Percentiles rank a stretch among this genome's conserved stretches.
These are phyloP conservation scores for Baccha elongata DNA, from an alignment of 2,888 invertebrate genomes.

Conservation along the genomic window DNA sequence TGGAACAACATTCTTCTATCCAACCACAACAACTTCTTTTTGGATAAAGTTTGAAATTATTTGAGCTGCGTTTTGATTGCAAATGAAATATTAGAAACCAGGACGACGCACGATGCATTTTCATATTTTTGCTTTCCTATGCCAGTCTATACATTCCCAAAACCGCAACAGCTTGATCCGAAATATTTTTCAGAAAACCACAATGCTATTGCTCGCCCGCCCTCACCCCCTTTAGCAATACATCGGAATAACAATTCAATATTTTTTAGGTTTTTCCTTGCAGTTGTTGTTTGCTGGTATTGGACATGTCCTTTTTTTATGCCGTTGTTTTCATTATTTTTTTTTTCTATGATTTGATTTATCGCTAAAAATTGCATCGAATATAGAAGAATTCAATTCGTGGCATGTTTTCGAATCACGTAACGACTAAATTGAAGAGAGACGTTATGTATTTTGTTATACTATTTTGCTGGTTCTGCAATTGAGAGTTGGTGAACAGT, in stretches of 20 bases:
- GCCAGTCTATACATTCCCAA: not conserved
- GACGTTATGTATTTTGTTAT: constrained; percentile 22
- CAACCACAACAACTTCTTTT: not conserved
- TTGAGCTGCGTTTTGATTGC: constrained; percentile 52
- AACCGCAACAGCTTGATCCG: constrained; percentile 49
- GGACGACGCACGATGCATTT: constrained; percentile 58
- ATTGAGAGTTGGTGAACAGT: constrained; percentile 23
- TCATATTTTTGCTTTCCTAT: constrained; percentile 41
- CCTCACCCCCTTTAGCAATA: constrained; percentile 3
- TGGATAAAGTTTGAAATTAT: constrained; percentile 32
- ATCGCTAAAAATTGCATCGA: constrained; percentile 59
- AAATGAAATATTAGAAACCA: constrained; percentile 49
- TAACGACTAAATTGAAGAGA: constrained; percentile 27
- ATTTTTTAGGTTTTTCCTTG: constrained; percentile 40
- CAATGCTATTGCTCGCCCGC: not conserved
- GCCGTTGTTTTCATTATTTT: constrained; percentile 29
- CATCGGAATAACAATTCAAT: constrained; percentile 62
- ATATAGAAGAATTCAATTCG: constrained; percentile 41
- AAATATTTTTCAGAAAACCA: constrained; percentile 56
- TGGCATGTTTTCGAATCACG: constrained; percentile 47
- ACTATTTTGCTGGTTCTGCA: not conserved
- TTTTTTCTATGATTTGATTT: constrained; percentile 52
- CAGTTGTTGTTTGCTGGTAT: constrained; percentile 21
- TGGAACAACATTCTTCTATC: not conserved
- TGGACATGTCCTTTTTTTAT: constrained; percentile 14